Base-by-base conservation (phyloP, 2,797 vertebrate genomes). In the Cynodonichthys magdalenae region DNA sequence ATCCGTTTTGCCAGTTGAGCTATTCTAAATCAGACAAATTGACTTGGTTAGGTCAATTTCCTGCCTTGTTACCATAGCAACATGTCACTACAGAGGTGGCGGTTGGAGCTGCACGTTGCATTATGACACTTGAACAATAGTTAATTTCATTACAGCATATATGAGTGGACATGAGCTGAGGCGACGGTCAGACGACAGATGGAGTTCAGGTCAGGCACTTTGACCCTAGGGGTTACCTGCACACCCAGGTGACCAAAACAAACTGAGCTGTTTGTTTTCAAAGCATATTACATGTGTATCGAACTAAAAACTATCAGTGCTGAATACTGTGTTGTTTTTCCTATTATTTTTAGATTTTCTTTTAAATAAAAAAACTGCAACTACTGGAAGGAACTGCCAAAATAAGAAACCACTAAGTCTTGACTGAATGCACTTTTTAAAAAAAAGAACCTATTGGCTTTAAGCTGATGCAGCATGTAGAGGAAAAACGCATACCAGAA, bases 61-160 rank as follows among this genome's bases (percentile, higher is more conserved):
- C 79, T 66, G 66, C 71, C 67, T 66, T 53, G 85, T 89, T 81
- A 9, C 84, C 80, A 83, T 84, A 60, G 79, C 42, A 84, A 87
- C 87, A 28, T 59, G 53, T 52, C 80, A 59, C 72, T 63, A 62
- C 57, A 59, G 78, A 47, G 31, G 53, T 53, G 56, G 78, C 51
- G 53, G 70, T 69, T 76, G 75, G 80, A 66, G 67, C 68, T 60
- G 71, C 76, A 62, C 77, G 63, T 77, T 58, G 67, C 54, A 85
- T 85, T 82, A 77, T 69, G 64, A 61, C 80, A 74, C 55, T 60
- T 42, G 48, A 71, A 62, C 17, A 15, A 51, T 80, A 24, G 73
- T 82, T 88, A 75, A 83, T 77, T 75, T 83, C 17, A 80, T 86
- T 83, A 79, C 12, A 60, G 63, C 69, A 61, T 31, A 63, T 36